Base-by-base conservation (phyloP, 2,797 vertebrate species). In the Fistularia tabacaria region DNA sequence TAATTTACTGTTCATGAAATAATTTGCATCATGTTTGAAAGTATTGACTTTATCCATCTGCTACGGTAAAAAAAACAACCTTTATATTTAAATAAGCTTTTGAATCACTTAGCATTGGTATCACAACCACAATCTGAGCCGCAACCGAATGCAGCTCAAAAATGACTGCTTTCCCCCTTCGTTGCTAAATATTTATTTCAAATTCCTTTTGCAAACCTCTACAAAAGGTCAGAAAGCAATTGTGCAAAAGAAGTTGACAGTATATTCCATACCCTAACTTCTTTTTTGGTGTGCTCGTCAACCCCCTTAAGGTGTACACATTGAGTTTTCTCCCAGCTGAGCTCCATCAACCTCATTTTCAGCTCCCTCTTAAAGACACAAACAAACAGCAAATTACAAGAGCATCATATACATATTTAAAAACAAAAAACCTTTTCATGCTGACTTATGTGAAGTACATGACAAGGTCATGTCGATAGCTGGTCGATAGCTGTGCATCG, bases 291-390 rank as follows among this genome's bases (percentile, higher is more conserved):
- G 36, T 85, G 83, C 51, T 90, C 86, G 46, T 92, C 90, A 39
- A 79, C 46, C 0, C 77, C 57, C 37, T 77, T 82, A 36, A 90
- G 83, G 68, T 86, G 82, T 11, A 72, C 38, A 62, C 85, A 92
- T 9, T 86, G 74, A 49, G 81, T 77, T 75, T 90, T 91, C 43
- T 91, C 84, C 86, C 87, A 90, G 71, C 87, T 90, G 36, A 92
- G 85, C 67, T 90, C 84, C 71, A 87, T 83, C 9, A 91, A 76
- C 58, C 87, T 87, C 65, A 87, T 25, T 62, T 88, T 86, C 43
- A 92, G 66, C 65, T 90, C 87, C 63, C 75, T 81, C 91, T 92
- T 76, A 15, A 60, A 49, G 14, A 67, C 14, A 46, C 6, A 57
- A 11, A 14, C 8, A 54, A 6, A 40, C 10, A 51, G 9, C 14